Evolutionary conservation across 2,113 vertebrate species (phyloP).

Genomic region (Cebus imitator): DNA sequence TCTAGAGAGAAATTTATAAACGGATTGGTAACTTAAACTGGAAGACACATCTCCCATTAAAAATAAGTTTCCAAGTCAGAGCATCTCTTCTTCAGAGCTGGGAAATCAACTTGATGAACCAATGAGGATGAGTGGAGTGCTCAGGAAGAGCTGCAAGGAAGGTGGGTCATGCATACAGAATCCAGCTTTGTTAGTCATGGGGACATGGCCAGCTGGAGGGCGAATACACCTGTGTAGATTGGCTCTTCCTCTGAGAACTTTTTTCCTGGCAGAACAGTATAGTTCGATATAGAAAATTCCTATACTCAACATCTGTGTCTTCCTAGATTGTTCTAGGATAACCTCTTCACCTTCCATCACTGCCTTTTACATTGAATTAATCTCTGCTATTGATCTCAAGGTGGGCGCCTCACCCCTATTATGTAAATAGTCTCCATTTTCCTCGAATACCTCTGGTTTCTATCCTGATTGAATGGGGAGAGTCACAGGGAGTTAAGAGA

Average conservation of each 20-base stretch:
- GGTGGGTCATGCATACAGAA: rapidly evolving
- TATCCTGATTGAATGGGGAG: neutral
- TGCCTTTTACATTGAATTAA: neutral
- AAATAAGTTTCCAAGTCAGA: neutral
- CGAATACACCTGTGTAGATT: neutral
- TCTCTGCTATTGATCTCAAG: neutral
- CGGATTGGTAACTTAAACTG: neutral
- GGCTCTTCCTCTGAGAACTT: neutral
- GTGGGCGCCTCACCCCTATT: neutral
- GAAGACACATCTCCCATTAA: neutral
- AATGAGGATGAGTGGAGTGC: rapidly evolving
- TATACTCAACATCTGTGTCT: no score
- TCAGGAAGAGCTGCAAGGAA: neutral
- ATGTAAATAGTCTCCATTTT: neutral
- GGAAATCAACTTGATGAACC: neutral
- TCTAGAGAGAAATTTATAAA: neutral
- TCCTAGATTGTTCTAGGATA: neutral
- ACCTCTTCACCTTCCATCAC: neutral
- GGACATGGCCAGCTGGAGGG: no score
- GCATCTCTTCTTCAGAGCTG: neutral
- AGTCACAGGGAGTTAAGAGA: neutral
- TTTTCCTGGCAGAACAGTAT: neutral
- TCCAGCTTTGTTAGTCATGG: neutral
- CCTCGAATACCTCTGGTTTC: neutral
- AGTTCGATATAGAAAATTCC: neutral